Evolutionary conservation across 1,140 invertebrate genomes (phyloP).

Genomic region (Luehdorfia chinensis): DNA sequence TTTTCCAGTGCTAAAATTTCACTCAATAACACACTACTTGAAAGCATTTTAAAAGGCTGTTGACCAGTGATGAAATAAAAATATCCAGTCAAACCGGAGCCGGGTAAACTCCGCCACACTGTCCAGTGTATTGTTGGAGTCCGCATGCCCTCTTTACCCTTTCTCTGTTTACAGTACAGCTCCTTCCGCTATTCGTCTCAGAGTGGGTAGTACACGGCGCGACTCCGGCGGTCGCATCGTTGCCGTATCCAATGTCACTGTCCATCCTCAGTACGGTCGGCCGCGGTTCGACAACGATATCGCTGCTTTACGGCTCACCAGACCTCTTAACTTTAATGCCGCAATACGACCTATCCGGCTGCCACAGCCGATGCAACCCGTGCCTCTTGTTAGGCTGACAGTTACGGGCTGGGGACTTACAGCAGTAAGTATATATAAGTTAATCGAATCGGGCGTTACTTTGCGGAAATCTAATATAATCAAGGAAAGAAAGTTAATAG

Average conservation of each 20-base stretch:
- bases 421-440: constrained; percentile 45
- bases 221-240: constrained; percentile 62
- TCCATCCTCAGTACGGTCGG: constrained; percentile 56
- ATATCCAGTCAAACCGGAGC: no score
- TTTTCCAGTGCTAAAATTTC: no score
- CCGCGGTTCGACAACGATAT: constrained; percentile 69
- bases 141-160: no score
- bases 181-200: constrained; percentile 43
- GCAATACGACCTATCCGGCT: constrained; percentile 49
- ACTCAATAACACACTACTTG: no score
- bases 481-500: no score
- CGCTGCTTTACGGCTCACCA: constrained; percentile 48
- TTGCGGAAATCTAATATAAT: no score
- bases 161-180: constrained; percentile 30
- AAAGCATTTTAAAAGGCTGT: no score
- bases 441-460: no score
- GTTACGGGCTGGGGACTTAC: constrained; percentile 69
- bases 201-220: constrained; percentile 61
- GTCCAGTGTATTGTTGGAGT: no score
- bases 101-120: no score
- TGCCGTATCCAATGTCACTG: constrained; percentile 44
- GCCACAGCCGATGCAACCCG: constrained; percentile 40
- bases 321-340: constrained; percentile 43
- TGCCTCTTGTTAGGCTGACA: constrained; percentile 56
- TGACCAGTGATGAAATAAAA: no score